Evolutionary conservation across 35 echinoderm and acorn worm species (phyloP).

Genomic region (Stichopus chloronotus): DNA sequence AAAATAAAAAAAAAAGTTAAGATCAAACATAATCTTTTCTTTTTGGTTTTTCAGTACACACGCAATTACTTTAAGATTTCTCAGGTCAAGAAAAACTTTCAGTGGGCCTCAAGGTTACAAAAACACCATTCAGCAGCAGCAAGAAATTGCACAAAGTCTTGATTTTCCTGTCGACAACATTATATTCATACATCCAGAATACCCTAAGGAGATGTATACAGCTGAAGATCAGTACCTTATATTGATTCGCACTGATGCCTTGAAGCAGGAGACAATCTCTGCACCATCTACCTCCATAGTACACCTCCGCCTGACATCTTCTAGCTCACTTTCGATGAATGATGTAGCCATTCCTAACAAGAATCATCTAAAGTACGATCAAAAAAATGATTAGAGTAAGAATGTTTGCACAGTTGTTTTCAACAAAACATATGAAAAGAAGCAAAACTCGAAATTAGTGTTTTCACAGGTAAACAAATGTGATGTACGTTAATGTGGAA

Average conservation of each 20-base stretch:
- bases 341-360: constrained; percentile 22
- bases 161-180: neutral
- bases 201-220: neutral
- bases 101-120: too few relatives aligned
- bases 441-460: too few relatives aligned
- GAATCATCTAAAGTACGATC: neutral
- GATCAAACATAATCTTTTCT: too few relatives aligned
- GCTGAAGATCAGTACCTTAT: constrained; percentile 54
- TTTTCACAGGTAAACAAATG: too few relatives aligned
- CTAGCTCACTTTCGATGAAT: constrained; percentile 81
- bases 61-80: too few relatives aligned
- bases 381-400: constrained; percentile 2
- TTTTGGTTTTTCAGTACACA: too few relatives aligned
- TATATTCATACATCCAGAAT: neutral
- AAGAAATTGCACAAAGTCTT: too few relatives aligned
- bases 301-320: constrained; percentile 80
- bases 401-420: neutral
- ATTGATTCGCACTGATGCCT: constrained; percentile 75
- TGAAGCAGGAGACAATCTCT: constrained; percentile 88
- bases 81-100: too few relatives aligned
- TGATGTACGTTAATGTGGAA: too few relatives aligned
- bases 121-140: too few relatives aligned
- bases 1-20: too few relatives aligned
- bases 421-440: too few relatives aligned
- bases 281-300: constrained; percentile 68